Evolutionary conservation across 2,888 invertebrate genomes (phyloP).

Genomic region (Coleophora flavipennella): DNA sequence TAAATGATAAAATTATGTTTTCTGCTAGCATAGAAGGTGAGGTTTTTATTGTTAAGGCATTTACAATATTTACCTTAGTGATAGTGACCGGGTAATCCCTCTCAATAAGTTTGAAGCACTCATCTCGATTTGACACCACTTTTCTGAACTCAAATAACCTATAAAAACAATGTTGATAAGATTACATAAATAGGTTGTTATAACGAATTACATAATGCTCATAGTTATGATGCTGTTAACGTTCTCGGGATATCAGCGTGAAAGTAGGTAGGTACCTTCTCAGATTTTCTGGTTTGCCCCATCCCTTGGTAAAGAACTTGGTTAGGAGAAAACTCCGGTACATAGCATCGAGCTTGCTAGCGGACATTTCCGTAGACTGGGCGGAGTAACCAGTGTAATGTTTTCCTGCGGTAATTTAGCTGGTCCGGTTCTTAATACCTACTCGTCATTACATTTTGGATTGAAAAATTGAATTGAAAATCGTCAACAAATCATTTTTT

Average conservation of each 20-base stretch:
- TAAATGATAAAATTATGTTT: too few species aligned
- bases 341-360: conserved; percentile 80
- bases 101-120: conserved; percentile 86
- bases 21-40: too few species aligned
- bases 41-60: too few species aligned
- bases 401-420: conserved; percentile 10
- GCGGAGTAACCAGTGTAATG: conserved; percentile 1
- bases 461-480: conserved; percentile 20
- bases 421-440: conserved; percentile 16
- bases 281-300: conserved; percentile 95
- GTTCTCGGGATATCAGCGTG: too few species aligned
- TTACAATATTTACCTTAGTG: conserved; percentile 76
- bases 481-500: conserved; percentile 18
- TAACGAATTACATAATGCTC: too few species aligned
- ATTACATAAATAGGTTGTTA: conserved; percentile 11
- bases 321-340: conserved; percentile 90
- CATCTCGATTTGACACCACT: conserved; percentile 85
- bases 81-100: conserved; percentile 89
- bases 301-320: conserved; percentile 95
- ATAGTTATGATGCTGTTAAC: too few species aligned
- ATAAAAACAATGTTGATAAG: conserved; percentile 13
- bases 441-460: conserved; percentile 38
- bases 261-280: conserved; percentile 82
- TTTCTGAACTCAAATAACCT: conserved; percentile 94
- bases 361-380: conserved; percentile 54